Evolutionary conservation across 2,113 vertebrate genomes (phyloP).

Genomic region (Leucoraja erinaceus): DNA sequence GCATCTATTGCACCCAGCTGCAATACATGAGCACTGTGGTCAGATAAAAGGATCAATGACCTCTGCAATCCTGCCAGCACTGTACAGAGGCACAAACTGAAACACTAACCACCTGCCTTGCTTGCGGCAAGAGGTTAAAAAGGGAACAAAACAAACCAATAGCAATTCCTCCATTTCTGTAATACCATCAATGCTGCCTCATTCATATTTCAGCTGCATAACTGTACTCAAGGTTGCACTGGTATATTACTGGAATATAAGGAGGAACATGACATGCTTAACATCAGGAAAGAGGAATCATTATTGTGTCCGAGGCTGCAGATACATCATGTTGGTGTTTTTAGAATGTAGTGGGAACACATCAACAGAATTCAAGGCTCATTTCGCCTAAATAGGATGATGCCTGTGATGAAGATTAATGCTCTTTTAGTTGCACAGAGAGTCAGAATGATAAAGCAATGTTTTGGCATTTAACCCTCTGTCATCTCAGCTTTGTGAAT

Average conservation of each 20-base stretch:
- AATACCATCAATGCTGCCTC: not conserved
- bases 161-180: no score
- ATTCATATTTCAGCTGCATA: not conserved
- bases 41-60: not conserved
- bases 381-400: slow-evolving; percentile 16
- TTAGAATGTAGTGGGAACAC: not conserved
- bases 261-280: slow-evolving; percentile 3
- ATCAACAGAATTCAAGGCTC: slow-evolving; percentile 31
- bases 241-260: not conserved
- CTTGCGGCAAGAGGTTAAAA: not conserved
- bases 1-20: not conserved
- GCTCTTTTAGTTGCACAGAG: slow-evolving; percentile 6
- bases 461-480: not conserved
- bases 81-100: not conserved
- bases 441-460: not conserved
- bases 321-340: slow-evolving; percentile 26
- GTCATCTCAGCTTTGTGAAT: not conserved
- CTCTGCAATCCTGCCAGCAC: not conserved
- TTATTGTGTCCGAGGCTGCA: slow-evolving; percentile 1
- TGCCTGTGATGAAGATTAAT: slow-evolving; percentile 27
- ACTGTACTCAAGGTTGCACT: not conserved
- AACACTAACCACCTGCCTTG: not conserved
- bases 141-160: not conserved
- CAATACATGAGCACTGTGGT: not conserved
- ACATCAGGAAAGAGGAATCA: slow-evolving; percentile 12